Percentiles rank a stretch among this genome's conserved stretches.
Evolutionary conservation across 2,113 vertebrate species (phyloP).

Genomic region (Otolemur garnettii): DNA sequence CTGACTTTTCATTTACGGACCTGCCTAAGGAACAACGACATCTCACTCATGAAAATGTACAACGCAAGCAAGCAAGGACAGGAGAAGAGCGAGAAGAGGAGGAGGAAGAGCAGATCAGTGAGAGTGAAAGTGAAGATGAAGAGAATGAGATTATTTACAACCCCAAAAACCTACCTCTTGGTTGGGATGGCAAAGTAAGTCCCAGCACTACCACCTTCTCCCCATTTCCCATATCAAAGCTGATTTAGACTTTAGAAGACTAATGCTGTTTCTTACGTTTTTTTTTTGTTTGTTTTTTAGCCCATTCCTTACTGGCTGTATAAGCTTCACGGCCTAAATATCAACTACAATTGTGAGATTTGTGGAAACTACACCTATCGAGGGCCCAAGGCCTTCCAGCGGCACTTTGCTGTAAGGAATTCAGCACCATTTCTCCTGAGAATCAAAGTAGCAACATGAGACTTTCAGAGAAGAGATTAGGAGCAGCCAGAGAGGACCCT

Average conservation of each 20-base stretch:
- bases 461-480: background rate
- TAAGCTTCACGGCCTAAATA: slow-evolving; percentile 97
- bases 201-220: background rate
- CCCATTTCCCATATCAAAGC: accelerated
- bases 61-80: slow-evolving; percentile 97
- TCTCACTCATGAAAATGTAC: slow-evolving; percentile 98
- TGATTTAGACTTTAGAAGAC: background rate
- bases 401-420: slow-evolving; percentile 93
- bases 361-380: slow-evolving; percentile 99
- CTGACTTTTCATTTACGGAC: background rate
- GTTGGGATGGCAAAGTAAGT: slow-evolving; percentile 98
- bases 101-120: slow-evolving; percentile 98
- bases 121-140: slow-evolving; percentile 98
- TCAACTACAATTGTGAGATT: slow-evolving; percentile 99
- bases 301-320: slow-evolving; percentile 99
- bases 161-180: slow-evolving; percentile 98
- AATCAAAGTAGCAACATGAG: background rate
- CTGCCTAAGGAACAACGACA: slow-evolving; percentile 94
- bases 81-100: slow-evolving; percentile 98
- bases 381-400: slow-evolving; percentile 98
- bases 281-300: slow-evolving; percentile 83
- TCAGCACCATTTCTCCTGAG: background rate
- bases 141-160: slow-evolving; percentile 99
- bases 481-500: background rate
- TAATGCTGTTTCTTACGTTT: slow-evolving; percentile 11